These are phyloP conservation scores for Thelaira solivaga DNA, from an alignment of 2,888 invertebrate genomes.

Conservation along the genomic window DNA sequence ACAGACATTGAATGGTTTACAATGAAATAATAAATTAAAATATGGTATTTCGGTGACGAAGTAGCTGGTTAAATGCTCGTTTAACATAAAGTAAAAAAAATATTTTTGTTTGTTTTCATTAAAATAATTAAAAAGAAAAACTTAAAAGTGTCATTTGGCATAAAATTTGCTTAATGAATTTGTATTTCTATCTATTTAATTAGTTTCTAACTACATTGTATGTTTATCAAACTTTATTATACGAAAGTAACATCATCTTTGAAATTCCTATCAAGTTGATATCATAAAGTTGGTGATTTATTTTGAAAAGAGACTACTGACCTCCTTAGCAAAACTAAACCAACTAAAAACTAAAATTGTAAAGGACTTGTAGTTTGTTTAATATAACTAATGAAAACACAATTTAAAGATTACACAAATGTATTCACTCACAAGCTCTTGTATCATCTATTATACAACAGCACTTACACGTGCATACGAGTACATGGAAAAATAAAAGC, in stretches of 20 bases:
- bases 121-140: too few relatives aligned
- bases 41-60: too few relatives aligned
- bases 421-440: background rate
- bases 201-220: background rate
- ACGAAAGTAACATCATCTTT: background rate
- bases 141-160: background rate
- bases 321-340: background rate
- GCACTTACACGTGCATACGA: too few relatives aligned
- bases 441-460: background rate
- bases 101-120: too few relatives aligned
- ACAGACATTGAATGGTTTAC: too few relatives aligned
- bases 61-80: too few relatives aligned
- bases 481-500: conserved; percentile 16
- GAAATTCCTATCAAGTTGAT: background rate
- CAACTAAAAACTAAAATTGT: background rate
- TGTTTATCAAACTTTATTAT: background rate
- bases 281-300: conserved; percentile 27
- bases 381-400: background rate
- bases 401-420: background rate
- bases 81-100: too few relatives aligned
- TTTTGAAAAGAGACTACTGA: background rate
- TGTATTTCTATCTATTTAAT: background rate
- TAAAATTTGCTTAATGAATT: background rate
- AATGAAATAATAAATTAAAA: too few relatives aligned
- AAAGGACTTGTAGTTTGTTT: conserved; percentile 8